These are phyloP conservation scores for Tichodroma muraria DNA, from an alignment of 2,113 vertebrate species.

Conservation along the genomic window DNA sequence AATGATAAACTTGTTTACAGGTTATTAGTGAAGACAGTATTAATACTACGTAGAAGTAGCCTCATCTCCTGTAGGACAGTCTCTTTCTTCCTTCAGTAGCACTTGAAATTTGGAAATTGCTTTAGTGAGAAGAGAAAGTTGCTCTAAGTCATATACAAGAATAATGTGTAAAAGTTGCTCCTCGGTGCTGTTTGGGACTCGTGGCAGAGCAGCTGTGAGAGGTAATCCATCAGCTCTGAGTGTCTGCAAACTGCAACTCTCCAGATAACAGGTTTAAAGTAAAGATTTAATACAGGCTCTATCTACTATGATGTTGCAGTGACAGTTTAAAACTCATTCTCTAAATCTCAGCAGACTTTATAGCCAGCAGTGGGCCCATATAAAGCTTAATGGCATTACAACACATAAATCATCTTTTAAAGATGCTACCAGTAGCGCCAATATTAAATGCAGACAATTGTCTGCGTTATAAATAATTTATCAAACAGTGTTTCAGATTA, in stretches of 20 bases:
- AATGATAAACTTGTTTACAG: not conserved
- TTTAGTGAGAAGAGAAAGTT: conserved; percentile 54
- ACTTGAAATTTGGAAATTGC: conserved; percentile 6
- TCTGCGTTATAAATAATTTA: conserved; percentile 99
- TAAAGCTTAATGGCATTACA: conserved; percentile 92
- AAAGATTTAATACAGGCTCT: conserved; percentile 86
- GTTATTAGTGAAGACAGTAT: not conserved
- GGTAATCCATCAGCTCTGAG: conserved; percentile 89
- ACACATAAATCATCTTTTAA: conserved; percentile 99
- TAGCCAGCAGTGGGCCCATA: conserved; percentile 88
- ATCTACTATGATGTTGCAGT: conserved; percentile 81
- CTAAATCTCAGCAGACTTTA: conserved; percentile 91
- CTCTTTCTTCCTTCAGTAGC: not conserved
- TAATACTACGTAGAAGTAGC: not conserved
- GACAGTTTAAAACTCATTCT: conserved; percentile 95
- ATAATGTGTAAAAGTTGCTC: conserved; percentile 62
- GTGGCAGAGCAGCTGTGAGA: conserved; percentile 41
- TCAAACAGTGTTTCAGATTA: conserved; percentile 85
- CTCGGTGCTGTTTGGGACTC: conserved; percentile 53
- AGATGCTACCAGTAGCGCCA: conserved; percentile 87
- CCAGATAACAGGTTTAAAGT: conserved; percentile 87
- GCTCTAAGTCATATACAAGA: conserved; percentile 39
- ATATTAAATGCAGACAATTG: conserved; percentile 97
- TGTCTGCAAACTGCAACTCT: conserved; percentile 87
- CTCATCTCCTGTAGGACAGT: not conserved